phyloP scores from a whole-genome alignment of 2,888 invertebrate genomes.

The Myathropa florea region DNA sequence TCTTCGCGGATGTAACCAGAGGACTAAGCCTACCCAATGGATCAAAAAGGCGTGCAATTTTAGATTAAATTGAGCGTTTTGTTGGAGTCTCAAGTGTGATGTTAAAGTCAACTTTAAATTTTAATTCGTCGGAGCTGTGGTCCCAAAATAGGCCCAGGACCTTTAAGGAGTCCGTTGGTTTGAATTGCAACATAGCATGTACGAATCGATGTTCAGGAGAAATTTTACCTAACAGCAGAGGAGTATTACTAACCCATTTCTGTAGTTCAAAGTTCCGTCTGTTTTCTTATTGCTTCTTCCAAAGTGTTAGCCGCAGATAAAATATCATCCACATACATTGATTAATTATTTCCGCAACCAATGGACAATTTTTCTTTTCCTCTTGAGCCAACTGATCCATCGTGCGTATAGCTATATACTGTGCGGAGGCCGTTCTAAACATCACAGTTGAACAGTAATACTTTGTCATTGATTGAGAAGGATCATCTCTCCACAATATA shows the following conservation, averaged over 20 bases:
- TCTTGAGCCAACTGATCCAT: too few relatives aligned
- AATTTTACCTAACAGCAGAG: not conserved
- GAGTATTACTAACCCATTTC: too few relatives aligned
- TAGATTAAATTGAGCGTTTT: slow-evolving; percentile 34
- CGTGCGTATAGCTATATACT: not conserved
- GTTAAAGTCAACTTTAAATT: slow-evolving; percentile 19
- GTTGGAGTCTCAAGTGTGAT: not conserved
- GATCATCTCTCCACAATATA: too few relatives aligned
- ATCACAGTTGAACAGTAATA: too few relatives aligned
- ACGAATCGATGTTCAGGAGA: too few relatives aligned
- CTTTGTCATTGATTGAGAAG: too few relatives aligned
- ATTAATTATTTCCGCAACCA: not conserved
- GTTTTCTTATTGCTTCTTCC: not conserved
- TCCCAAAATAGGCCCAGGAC: not conserved
- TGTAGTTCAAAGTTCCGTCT: too few relatives aligned
- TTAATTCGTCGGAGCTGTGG: not conserved
- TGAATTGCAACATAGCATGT: not conserved
- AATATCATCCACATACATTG: not conserved
- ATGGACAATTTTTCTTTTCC: too few relatives aligned
- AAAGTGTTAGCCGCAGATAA: not conserved
- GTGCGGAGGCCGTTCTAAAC: not conserved
- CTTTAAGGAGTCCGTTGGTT: not conserved
- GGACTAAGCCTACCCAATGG: too few relatives aligned
- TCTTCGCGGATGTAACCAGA: slow-evolving; percentile 5
- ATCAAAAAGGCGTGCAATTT: slow-evolving; percentile 28